Base-by-base conservation (phyloP, 2,888 invertebrate genomes). In the Diarsia rubi region DNA sequence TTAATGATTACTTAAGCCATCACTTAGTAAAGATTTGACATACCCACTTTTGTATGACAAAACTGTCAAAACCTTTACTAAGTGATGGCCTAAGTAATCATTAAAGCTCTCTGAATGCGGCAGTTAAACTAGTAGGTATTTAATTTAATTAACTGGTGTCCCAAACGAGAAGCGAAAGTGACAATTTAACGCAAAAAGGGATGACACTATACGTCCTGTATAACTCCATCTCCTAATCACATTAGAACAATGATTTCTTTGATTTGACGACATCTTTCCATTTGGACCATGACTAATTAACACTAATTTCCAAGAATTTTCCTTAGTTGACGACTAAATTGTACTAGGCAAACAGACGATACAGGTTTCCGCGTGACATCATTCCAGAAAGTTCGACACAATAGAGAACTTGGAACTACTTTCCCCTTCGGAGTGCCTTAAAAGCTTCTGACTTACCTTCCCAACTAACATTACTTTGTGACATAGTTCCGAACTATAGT, bases 361-460 rank as follows among this genome's bases (percentile, higher is more conserved):
- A 82, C 76, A 77, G 75, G 73, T 74, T 73, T 75, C 75, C 71
- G 69, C 65, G 59, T 78, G 84, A 86, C 79, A 75, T 79, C 79
- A 59, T 73, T 75, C 68, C 59, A 63, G 27, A 84, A 85, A 85
- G 78, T 85, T 82, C 37, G 70, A 74, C 73, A 79, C 72, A 73
- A 75, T 72, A 77, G 47, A 47, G 44, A 83, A 83, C 80, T 83
- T 75, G 27, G 69, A 63, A 76, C 71, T 79, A 86, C 73, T 86
- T 85, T 79, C 70, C 66, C 76, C 71, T 79, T 72, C 77, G 64
- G 79, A 84, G 86, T 76, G 78, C 70, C 75, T 84, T 85, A 85
- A 86, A 85, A 86, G 85, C 86, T 86, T 85, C 75, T 75, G 79
- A 78, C 79, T 78, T 86, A 79, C 84, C 84, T 79, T 73, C 72